Evolutionary conservation across 2,113 vertebrate genomes (phyloP).

Genomic region (Pantherophis guttatus): DNA sequence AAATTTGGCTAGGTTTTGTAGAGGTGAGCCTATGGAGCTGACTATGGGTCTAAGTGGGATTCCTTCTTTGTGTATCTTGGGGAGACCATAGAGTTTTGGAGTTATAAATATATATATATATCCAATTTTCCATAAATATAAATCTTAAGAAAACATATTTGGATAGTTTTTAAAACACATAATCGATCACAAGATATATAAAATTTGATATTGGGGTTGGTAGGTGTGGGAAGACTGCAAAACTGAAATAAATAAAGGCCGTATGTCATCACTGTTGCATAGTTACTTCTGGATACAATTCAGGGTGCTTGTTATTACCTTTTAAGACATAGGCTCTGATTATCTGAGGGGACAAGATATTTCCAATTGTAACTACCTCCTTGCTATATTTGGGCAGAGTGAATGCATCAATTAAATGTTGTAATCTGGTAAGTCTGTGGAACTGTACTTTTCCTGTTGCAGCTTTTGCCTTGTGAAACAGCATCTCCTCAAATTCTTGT

Average conservation of each 20-base stretch:
- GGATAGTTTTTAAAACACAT: too few species aligned
- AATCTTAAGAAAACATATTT: too few species aligned
- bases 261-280: not conserved
- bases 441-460: not conserved
- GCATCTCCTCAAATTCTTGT: not conserved
- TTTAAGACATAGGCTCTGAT: not conserved
- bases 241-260: not conserved
- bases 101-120: too few species aligned
- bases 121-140: too few species aligned
- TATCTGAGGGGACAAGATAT: not conserved
- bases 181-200: not conserved
- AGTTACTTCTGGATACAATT: not conserved
- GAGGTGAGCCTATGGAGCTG: too few species aligned
- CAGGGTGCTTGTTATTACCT: not conserved
- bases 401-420: not conserved
- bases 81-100: too few species aligned
- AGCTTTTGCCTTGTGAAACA: not conserved
- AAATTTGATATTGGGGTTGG: not conserved
- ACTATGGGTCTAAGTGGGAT: too few species aligned
- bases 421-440: not conserved
- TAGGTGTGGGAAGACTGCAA: not conserved
- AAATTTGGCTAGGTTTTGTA: too few species aligned
- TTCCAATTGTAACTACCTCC: not conserved
- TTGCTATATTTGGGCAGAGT: not conserved
- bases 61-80: too few species aligned